A percentile compares a stretch with the other conserved stretches of the same genome.
Evolutionary conservation across 2,797 vertebrate species (phyloP).

Genomic region (Tadarida brasiliensis): DNA sequence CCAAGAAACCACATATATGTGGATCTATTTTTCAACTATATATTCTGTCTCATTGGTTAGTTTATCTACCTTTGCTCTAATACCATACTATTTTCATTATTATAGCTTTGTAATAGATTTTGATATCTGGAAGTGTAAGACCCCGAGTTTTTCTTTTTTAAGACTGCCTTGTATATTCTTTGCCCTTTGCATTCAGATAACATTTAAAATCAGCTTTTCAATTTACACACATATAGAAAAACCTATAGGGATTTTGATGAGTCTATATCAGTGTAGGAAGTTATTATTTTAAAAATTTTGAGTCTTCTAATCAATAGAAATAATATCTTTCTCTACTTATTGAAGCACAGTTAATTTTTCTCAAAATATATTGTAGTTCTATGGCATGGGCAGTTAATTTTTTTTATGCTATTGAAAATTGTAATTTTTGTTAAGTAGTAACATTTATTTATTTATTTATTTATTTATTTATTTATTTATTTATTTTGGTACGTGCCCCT

Average conservation of each 20-base stretch:
- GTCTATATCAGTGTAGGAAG: neutral
- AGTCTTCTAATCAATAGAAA: neutral
- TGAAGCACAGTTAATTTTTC: slow-evolving; percentile 1
- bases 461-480: too few species aligned
- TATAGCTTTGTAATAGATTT: neutral
- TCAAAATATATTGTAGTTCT: neutral
- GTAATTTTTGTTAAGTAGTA: neutral
- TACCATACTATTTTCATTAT: neutral
- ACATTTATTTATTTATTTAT: neutral
- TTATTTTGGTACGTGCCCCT: too few species aligned
- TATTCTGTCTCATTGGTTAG: neutral
- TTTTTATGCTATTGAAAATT: neutral
- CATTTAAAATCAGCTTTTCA: slow-evolving; percentile 24
- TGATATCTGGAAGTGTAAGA: slow-evolving; percentile 6
- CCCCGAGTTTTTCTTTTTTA: neutral
- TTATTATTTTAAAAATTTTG: neutral
- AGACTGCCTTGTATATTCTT: neutral
- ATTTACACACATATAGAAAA: neutral
- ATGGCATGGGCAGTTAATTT: neutral
- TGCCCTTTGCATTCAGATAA: neutral
- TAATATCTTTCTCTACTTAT: neutral
- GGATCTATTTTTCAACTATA: neutral
- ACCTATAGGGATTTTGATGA: neutral
- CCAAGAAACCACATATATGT: neutral
- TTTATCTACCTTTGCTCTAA: neutral